Base-by-base conservation (phyloP, 2,797 vertebrate genomes). In the Emydoidea blandingii region DNA sequence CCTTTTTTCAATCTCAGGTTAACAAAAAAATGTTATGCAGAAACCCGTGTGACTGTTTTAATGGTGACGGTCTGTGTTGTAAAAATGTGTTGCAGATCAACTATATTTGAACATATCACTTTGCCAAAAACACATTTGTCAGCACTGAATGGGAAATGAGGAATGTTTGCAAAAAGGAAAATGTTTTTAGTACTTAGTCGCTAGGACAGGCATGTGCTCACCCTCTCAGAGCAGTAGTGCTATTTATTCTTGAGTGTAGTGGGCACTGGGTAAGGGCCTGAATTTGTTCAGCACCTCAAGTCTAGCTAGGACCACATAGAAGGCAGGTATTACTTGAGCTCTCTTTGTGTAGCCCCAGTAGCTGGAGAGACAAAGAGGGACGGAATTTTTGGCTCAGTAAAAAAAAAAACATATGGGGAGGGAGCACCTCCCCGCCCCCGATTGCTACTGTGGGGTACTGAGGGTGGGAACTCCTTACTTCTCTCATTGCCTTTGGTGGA, bases 401-500 rank as follows among this genome's bases (percentile, higher is more conserved):
- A 76, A 44, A 27, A 7, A 53, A 49, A 37, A 23, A 72, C 19
- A 8, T 47, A 76, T 15, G 41, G 7, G 74, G 47, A 31, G 27
- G 44, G 27, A 78, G 27, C 15, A 29, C 44, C 72, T 95, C 82
- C 89, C 88, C 8, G 4, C 21, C 54, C 83, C 87, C 65, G 34
- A 76, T 87, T 96, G 92, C 89, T 86, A 91, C 27, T 79, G 81
- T 86, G 79, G 91, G 9, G 95, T 88, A 14, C 49, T 68, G 44
- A 94, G 96, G 88, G 92, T 97, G 96, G 89, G 96, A 94, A 91
- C 44, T 49, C 83, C 94, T 93, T 83, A 31, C 81, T 86, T 95
- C 92, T 92, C 93, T 92, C 92, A 95, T 83, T 91, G 89, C 19
- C 83, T 92, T 88, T 95, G 89, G 83, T 90, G 85, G 84, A 62